Base-by-base conservation (phyloP, 53 echinoderm and acorn worm genomes). In the Apostichopus leukothele region DNA sequence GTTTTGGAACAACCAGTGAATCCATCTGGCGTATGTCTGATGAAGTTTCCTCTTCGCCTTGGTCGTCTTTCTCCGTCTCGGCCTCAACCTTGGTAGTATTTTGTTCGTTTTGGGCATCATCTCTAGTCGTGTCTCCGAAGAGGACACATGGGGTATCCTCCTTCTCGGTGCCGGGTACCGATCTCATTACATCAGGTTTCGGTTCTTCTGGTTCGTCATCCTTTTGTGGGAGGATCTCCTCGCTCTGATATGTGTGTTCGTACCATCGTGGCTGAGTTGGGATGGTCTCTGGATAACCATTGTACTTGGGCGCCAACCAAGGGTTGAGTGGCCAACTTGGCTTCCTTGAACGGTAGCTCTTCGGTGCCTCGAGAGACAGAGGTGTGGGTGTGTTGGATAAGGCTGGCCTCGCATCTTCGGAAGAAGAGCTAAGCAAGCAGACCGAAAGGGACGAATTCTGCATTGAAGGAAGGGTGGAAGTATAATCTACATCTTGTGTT, bases 261-360 rank as follows among this genome's bases (percentile, higher is more conserved):
- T 63, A 63, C 63, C 63, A 7, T 63, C 16, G 3, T 16, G 63
- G 11, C 11, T 63, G 63, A 63, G 11, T 13, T 63, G 63, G 11
- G 63, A 16, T 63, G 63, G 16, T n/a, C 6, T 79, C 53, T 51
- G 79, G 79, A 53, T 52, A 79, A 4, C 79, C 79, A 19, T 79
- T 79, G 79, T 79, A 79, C 79, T 79, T 79, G 12, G 79, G 14
- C 10, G 79, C 39, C 52, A 79, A 27, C 79, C 79, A 79, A 0
- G 79, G 79, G 18, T 79, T 79, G 8, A 18, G 79, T 52, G 79
- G 79, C 79, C 79, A 79, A 4, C 19, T 79, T 53, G 10, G 51
- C 51, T 7, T 79, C 50, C 53, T 79, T 53, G 79, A 13, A 53
- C 5, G 18, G 4, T 50, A 52, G 13, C 52, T 51, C 10, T 26